A percentile compares a stretch with the other conserved stretches of the same genome.
Evolutionary conservation across 2,797 vertebrate species (phyloP).

Genomic region (Numenius phaeopus): DNA sequence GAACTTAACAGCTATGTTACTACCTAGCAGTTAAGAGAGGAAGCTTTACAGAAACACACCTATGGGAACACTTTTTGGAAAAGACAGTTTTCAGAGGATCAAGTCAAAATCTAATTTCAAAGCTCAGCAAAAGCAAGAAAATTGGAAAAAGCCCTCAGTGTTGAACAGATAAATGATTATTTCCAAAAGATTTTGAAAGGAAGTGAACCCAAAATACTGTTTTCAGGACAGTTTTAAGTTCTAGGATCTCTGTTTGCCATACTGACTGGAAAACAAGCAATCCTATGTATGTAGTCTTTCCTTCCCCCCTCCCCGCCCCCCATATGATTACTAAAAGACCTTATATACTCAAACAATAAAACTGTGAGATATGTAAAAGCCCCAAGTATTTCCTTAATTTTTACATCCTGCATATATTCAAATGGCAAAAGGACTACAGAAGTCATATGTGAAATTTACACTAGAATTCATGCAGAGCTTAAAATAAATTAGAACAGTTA

Average conservation of each 20-base stretch:
- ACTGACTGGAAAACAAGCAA: not conserved
- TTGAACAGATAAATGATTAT: not conserved
- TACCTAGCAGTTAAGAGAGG: not conserved
- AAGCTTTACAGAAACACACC: not conserved
- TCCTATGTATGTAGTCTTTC: not conserved
- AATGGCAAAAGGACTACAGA: not conserved
- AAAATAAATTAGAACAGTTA: not conserved
- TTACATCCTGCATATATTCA: not conserved
- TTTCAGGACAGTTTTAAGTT: not conserved
- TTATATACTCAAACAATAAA: not conserved
- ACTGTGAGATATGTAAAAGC: not conserved
- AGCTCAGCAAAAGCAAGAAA: not conserved
- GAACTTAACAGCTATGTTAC: not conserved
- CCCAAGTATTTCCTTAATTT: not conserved
- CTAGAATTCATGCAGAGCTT: not conserved
- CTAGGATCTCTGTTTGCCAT: not conserved
- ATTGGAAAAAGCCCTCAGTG: not conserved
- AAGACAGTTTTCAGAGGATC: not conserved
- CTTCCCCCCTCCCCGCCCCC: fast-evolving
- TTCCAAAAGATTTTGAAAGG: not conserved
- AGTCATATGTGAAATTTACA: not conserved
- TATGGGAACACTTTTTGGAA: not conserved
- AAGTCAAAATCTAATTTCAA: not conserved
- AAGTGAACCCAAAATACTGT: not conserved
- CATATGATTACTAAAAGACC: not conserved